These are phyloP conservation scores for Scomber scombrus DNA, from an alignment of 2,113 vertebrate species.

Conservation along the genomic window DNA sequence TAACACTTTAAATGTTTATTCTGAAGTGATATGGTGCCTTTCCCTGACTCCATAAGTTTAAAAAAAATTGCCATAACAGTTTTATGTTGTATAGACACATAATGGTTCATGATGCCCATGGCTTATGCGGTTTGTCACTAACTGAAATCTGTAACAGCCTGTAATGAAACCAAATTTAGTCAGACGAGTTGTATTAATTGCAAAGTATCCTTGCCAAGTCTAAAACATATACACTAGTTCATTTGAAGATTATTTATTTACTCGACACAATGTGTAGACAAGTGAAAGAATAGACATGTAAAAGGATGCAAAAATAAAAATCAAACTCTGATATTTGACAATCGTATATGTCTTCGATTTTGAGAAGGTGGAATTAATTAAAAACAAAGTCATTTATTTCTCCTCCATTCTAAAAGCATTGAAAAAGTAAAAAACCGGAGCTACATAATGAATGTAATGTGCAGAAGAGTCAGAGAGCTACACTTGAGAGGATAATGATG, in stretches of 20 bases:
- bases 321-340: slow-evolving; percentile 30
- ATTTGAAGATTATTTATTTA: slow-evolving; percentile 85
- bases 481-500: too few species aligned
- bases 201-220: slow-evolving; percentile 68
- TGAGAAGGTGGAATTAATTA: neutral
- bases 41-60: slow-evolving; percentile 71
- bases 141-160: slow-evolving; percentile 75
- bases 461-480: neutral
- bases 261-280: slow-evolving; percentile 66
- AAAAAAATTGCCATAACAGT: slow-evolving; percentile 76
- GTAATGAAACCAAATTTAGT: slow-evolving; percentile 74
- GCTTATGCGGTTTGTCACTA: slow-evolving; percentile 70
- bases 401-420: neutral
- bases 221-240: slow-evolving; percentile 66
- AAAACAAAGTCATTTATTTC: neutral
- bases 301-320: slow-evolving; percentile 66
- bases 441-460: neutral
- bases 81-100: slow-evolving; percentile 72
- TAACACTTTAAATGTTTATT: slow-evolving; percentile 83
- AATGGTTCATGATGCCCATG: slow-evolving; percentile 56
- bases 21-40: slow-evolving; percentile 86
- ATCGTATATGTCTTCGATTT: neutral
- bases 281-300: slow-evolving; percentile 61
- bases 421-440: neutral
- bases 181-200: slow-evolving; percentile 66